Evolutionary conservation across 92 coral and sea anemone genomes (phyloP).

Genomic region (Bergia puertoricense): DNA sequence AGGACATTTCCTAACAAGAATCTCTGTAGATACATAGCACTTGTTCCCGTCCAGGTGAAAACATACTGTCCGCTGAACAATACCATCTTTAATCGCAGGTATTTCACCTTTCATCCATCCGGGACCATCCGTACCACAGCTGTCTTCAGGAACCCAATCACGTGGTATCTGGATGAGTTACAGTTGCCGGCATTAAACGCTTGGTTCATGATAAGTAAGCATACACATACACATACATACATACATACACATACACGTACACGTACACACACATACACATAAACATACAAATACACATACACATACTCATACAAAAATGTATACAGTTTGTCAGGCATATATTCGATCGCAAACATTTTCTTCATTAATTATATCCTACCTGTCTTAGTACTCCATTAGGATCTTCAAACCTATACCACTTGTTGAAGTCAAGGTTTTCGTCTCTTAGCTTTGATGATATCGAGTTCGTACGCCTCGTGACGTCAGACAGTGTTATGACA

Average conservation of each 20-base stretch:
- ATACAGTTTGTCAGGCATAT: neutral
- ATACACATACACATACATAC: neutral
- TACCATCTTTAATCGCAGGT: conserved; percentile 5
- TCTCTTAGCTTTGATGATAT: neutral
- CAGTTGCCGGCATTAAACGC: neutral
- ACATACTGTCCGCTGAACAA: conserved; percentile 18
- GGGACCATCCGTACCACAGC: conserved; percentile 3
- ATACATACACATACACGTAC: too few relatives aligned
- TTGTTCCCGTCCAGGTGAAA: neutral
- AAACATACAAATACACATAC: neutral
- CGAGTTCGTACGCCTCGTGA: neutral
- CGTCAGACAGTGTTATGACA: neutral
- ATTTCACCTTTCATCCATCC: conserved; percentile 28
- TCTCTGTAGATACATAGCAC: neutral
- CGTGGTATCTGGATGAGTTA: neutral
- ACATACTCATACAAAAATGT: neutral
- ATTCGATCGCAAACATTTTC: neutral
- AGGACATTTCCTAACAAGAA: conserved; percentile 5
- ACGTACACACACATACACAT: neutral
- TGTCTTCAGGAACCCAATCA: neutral
- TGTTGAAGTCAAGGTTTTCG: neutral
- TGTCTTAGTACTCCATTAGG: neutral
- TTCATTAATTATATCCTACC: neutral
- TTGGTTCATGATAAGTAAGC: neutral
- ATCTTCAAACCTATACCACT: conserved; percentile 24